These are phyloP conservation scores for Euwallacea fornicatus DNA, from an alignment of 1,140 invertebrate genomes.

Conservation along the genomic window DNA sequence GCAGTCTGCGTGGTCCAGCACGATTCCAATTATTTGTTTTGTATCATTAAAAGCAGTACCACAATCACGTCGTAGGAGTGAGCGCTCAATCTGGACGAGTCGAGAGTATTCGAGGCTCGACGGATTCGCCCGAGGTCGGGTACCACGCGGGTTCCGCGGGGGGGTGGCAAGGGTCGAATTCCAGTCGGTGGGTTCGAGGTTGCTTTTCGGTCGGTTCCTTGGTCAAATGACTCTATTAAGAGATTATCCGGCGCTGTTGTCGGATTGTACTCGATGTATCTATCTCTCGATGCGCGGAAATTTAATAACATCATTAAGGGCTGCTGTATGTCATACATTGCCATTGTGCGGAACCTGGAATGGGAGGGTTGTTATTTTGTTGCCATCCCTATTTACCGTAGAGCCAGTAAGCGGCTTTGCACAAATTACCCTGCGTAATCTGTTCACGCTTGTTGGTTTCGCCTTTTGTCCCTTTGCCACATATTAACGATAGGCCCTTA, in stretches of 20 bases:
- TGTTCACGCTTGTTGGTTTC: slow-evolving; percentile 30
- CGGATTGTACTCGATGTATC: slow-evolving; percentile 2
- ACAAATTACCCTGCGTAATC: slow-evolving; percentile 32
- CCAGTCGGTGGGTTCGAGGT: slow-evolving; percentile 20
- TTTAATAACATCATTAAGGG: background rate
- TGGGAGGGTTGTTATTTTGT: slow-evolving; percentile 27
- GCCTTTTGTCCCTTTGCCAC: slow-evolving; percentile 17
- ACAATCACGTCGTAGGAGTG: slow-evolving; percentile 28
- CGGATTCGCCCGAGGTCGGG: slow-evolving; percentile 7
- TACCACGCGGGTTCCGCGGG: background rate
- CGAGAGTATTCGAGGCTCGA: background rate
- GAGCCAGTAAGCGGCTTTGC: slow-evolving; percentile 21
- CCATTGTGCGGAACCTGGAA: no score
- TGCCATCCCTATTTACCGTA: background rate
- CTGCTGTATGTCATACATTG: no score
- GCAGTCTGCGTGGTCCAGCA: slow-evolving; percentile 3
- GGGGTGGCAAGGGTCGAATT: slow-evolving; percentile 18
- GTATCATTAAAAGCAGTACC: slow-evolving; percentile 23
- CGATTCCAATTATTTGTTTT: slow-evolving; percentile 26
- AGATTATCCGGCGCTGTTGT: slow-evolving; percentile 13
- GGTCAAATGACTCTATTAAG: slow-evolving; percentile 32
- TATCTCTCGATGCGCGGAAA: background rate
- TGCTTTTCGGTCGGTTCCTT: slow-evolving; percentile 25
- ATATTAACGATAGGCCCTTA: slow-evolving; percentile 21
- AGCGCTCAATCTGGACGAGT: slow-evolving; percentile 24